Evolutionary conservation across 2,797 vertebrate species (phyloP).

Genomic region (Zenarchopterus dispar): DNA sequence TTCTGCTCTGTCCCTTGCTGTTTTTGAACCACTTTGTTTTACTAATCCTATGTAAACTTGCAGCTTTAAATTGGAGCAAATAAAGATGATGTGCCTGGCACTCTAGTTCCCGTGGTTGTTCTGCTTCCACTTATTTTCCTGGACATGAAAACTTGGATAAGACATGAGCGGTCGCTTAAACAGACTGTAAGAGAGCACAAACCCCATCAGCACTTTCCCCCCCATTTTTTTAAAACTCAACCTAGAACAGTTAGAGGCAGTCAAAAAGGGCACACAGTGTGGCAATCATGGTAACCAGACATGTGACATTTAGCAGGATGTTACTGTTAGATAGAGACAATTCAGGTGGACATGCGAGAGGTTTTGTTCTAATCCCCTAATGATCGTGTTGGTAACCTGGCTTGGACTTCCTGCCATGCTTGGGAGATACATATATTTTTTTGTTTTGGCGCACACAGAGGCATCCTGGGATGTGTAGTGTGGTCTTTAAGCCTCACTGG

Average conservation of each 20-base stretch:
- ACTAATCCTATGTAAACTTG: slow-evolving; percentile 92
- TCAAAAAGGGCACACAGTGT: slow-evolving; percentile 48
- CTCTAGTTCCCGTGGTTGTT: slow-evolving; percentile 32
- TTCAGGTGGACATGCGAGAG: slow-evolving; percentile 27
- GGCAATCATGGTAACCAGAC: slow-evolving; percentile 40
- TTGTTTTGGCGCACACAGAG: slow-evolving; percentile 24
- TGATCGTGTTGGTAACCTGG: slow-evolving; percentile 42
- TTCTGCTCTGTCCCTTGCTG: slow-evolving; percentile 82
- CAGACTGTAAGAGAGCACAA: slow-evolving; percentile 46
- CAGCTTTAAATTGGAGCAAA: slow-evolving; percentile 85
- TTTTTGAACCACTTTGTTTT: slow-evolving; percentile 79
- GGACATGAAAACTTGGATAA: slow-evolving; percentile 36
- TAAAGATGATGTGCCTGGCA: slow-evolving; percentile 59
- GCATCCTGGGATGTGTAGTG: slow-evolving; percentile 44
- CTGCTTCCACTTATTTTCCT: slow-evolving; percentile 39
- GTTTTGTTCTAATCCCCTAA: slow-evolving; percentile 36
- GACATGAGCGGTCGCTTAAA: slow-evolving; percentile 49
- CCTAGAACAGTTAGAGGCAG: slow-evolving; percentile 27
- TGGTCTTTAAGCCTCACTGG: slow-evolving; percentile 61
- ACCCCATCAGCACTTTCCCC: slow-evolving; percentile 34
- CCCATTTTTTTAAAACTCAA: slow-evolving; percentile 14
- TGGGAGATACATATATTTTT: slow-evolving; percentile 19
- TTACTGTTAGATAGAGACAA: slow-evolving; percentile 37
- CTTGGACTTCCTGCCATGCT: slow-evolving; percentile 29
- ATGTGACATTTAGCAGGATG: slow-evolving; percentile 52